Evolutionary conservation across 2,797 vertebrate species (phyloP), one percentile per base, ranked within the genome.

Genomic region (Monodelphis domestica): DNA sequence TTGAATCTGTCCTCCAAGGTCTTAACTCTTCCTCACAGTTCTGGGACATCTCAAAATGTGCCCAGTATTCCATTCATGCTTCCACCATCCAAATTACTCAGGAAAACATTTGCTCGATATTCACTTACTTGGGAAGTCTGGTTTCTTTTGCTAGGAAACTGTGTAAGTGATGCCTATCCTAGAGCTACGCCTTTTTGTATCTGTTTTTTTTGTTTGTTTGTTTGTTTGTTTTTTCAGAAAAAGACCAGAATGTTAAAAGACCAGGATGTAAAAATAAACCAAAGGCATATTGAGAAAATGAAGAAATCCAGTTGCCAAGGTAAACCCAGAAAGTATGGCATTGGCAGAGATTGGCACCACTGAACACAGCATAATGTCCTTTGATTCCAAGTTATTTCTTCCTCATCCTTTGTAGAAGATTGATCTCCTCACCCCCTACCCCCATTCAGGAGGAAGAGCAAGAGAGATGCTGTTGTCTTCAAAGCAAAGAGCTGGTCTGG

Each of bases 371-470:
- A 6, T 38, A 15, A 9, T 50, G 1, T 1, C 11, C 53, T 90
- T 21, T 87, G 70, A 90, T 78, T 70, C 87, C 50, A 45, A 54
- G 87, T 33, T 84, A 96, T 55, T 92, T 57, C 87, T 94, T 55
- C 52, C 70, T 52, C 4, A 54, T 90, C 70, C 78, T 87, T 96
- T 93, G 56, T 94, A 45, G 95, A 63, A 57, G 70, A 29, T 57
- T 38, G 59, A 84, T 21, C 87, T 84, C n/a, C n/a, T n/a, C n/a
- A n/a, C n/a, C n/a, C n/a, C n/a, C n/a, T n/a, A n/a, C 28, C 38
- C 51, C 26, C 50, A 45, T 91, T 95, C 91, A 95, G 88, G 0
- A 52, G 28, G 93, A 96, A 95, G 92, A 96, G 90, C 91, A 15
- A 17, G 54, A 45, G 84, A 95, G 91, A 89, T 91, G 90, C 55